Evolutionary conservation across 2,888 invertebrate genomes (phyloP), one percentile per base, ranked within the genome.

Genomic region (Parnassius orleans): DNA sequence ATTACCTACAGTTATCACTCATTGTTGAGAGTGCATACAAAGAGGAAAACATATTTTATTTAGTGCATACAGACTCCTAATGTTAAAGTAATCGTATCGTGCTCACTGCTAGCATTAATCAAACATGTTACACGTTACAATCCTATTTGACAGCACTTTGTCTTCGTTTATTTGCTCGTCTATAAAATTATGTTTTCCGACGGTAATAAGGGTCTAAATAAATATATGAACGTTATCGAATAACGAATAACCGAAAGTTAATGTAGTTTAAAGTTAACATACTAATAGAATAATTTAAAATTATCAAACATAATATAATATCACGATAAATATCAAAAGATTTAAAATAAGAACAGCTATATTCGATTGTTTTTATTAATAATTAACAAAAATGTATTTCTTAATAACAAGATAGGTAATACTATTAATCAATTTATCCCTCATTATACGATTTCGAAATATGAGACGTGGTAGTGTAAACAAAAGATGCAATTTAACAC

Each of bases 401-500:
- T 33, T 33, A 33, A 33, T 33, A 7, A 33, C 19, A 33, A 33
- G 7, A 33, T 33, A 33, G 7, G 7, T 33, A 7, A 33, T 33
- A 33, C 33, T 7, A 33, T 7, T 33, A 33, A 33, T 33, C 33
- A 33, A 7, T 33, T 33, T 33, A 33, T 48, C 0, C 14, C 7
- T 48, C 14, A 10, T 48, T 15, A n/a, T 48, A 7, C 15, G 14
- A 1, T 47, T 41, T 46, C 10, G 47, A 47, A 47, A 56, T 33
- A 33, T 11, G 48, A 56, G 7, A 9, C 56, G 11, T 48, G 48
- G n/a, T 48, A 24, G 3, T 15, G 33, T 33, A 11, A 33, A 24
- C 33, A 10, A 24, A n/a, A 48, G 14, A 14, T 56, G 56, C 41
- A 56, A 56, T 24, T 47, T 47, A 41, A 56, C 33, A 47, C 48